phyloP scores from a whole-genome alignment of 2,888 invertebrate species.

The Liodrosophila aerea region DNA sequence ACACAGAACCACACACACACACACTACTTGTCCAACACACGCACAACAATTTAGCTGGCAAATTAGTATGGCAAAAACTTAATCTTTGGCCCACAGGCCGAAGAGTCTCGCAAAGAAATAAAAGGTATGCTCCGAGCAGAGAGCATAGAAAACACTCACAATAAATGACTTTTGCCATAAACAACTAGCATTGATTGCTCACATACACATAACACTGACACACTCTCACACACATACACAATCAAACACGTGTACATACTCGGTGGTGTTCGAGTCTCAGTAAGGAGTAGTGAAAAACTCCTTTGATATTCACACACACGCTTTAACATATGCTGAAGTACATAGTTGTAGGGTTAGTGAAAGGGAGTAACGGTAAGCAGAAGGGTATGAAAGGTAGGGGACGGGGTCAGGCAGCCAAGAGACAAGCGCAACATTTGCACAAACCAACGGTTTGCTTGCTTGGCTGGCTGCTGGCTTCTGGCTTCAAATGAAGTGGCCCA shows the following conservation, averaged over 20 bases:
- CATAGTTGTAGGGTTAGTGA: too few relatives aligned
- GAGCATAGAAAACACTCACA: conserved; percentile 36
- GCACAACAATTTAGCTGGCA: conserved; percentile 53
- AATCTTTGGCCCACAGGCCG: conserved; percentile 53
- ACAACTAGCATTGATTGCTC: conserved; percentile 66
- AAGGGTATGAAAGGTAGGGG: too few relatives aligned
- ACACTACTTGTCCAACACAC: conserved; percentile 14
- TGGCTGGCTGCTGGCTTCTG: background rate
- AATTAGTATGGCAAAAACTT: conserved; percentile 73
- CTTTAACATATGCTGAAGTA: background rate
- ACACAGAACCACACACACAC: too few relatives aligned
- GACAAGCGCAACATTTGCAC: conserved; percentile 15
- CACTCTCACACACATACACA: background rate
- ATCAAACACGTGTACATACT: conserved; percentile 2
- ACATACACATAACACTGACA: conserved; percentile 4
- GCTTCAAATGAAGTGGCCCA: conserved; percentile 64
- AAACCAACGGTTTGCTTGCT: conserved; percentile 15
- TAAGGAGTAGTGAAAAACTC: conserved; percentile 42
- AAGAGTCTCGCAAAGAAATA: conserved; percentile 34
- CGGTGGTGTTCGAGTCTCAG: too few relatives aligned
- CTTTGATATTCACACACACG: conserved; percentile 39
- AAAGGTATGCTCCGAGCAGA: conserved; percentile 34
- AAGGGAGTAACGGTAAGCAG: too few relatives aligned
- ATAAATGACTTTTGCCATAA: conserved; percentile 57
- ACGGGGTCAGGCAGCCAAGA: background rate